Evolutionary conservation across 2,888 invertebrate genomes (phyloP), one percentile per base, ranked within the genome.

Genomic region (Hoplodrina blanda): DNA sequence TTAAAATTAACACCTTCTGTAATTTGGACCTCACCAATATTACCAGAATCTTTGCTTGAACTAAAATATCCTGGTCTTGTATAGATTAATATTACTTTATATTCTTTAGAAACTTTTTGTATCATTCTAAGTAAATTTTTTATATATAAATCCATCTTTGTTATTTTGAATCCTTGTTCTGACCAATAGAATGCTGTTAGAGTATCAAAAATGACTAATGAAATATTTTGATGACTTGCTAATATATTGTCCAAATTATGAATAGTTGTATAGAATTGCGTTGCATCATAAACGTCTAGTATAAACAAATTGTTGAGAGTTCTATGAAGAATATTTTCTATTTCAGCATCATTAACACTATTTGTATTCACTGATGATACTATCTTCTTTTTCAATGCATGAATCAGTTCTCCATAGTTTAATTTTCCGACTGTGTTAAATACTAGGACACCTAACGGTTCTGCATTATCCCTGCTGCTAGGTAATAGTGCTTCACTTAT

Each of bases 161-260:
- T 90, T 83, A 94, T 91, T 91, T 93, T 95, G 72, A 86, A 91
- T 77, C 85, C 89, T 89, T 93, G 95, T 87, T 96, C 96, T 57
- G 94, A 94, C 96, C 96, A 96, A 86, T 96, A 96, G 87, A 95
- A 96, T 79, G 96, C 94, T 78, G 94, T 92, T 50, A 96, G 76
- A 54, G 94, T 94, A 79, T 96, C 92, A 83, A 96, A 87, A 66
- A 96, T 82, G 53, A 96, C 64, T 15, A 96, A 74, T 69, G 94
- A 91, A 79, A 95, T 91, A 80, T 93, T 92, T 44, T 88, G 80
- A 83, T 95, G 79, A 78, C 91, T 86, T 25, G 89, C 76, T 69
- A 96, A 85, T 55, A 95, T 82, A 69, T 87, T 93, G 85, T 96
- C 96, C 59, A 96, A 86, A 70, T 93, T 93, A 71, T 93, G 89